Conservation (phyloP, 2,888 invertebrate species). For the Tromatobia lineatoria region DNA sequence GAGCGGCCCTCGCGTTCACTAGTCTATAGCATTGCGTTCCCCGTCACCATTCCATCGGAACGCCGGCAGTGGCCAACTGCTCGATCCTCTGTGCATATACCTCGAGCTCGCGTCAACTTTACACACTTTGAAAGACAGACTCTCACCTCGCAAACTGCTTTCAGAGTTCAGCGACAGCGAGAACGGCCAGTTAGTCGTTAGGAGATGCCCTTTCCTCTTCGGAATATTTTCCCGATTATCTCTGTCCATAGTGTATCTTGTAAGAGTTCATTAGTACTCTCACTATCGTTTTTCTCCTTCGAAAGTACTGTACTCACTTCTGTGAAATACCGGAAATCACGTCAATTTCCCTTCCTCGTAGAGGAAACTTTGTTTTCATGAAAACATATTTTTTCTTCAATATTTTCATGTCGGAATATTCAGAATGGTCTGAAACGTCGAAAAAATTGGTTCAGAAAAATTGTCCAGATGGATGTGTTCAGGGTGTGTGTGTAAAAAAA, state of each 20-base stretch:
- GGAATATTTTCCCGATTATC: constrained; percentile 38
- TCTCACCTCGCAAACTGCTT: constrained; percentile 53
- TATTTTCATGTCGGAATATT: no score
- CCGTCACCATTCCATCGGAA: constrained; percentile 73
- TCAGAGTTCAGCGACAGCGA: constrained; percentile 25
- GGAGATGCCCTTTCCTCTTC: constrained; percentile 54
- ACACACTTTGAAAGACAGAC: constrained; percentile 29
- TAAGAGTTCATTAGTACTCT: constrained; percentile 54
- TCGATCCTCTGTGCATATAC: constrained; percentile 37
- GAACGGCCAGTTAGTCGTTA: background rate
- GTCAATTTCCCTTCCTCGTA: no score
- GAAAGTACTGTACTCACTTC: no score
- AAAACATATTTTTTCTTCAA: no score
- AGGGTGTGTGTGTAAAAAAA: no score
- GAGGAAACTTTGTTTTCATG: no score
- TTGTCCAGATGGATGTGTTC: no score
- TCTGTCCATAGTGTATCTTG: background rate
- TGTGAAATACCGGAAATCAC: no score
- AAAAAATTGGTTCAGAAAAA: no score
- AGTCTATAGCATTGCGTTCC: constrained; percentile 61
- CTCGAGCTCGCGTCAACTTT: constrained; percentile 8
- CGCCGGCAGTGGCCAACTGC: constrained; percentile 42
- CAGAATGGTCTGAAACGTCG: no score
- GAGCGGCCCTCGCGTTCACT: constrained; percentile 50
- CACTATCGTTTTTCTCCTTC: background rate